These are phyloP conservation scores for Catharus bicknelli DNA, from an alignment of 2,113 vertebrate genomes.

Conservation along the genomic window DNA sequence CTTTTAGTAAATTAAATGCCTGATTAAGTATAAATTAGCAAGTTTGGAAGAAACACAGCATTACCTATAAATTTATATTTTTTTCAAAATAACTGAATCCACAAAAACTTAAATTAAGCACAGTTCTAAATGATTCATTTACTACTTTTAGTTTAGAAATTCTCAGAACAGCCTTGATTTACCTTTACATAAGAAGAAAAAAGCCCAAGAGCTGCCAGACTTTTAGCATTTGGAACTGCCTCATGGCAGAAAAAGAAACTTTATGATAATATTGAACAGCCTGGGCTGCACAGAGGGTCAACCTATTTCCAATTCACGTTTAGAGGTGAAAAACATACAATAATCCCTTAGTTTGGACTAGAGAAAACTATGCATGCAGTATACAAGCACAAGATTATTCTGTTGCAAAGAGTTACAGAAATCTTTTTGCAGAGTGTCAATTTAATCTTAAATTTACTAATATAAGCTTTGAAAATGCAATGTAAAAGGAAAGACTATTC, in stretches of 20 bases:
- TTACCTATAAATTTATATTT: neutral
- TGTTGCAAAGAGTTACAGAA: neutral
- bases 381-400: neutral
- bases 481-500: fast-evolving
- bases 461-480: neutral
- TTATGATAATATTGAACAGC: neutral
- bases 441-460: neutral
- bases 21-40: neutral
- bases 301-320: neutral
- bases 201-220: neutral
- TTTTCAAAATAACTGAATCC: neutral
- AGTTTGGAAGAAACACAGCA: neutral
- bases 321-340: neutral
- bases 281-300: neutral
- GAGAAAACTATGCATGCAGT: neutral
- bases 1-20: neutral
- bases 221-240: neutral
- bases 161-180: neutral
- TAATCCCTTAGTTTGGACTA: neutral
- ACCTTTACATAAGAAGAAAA: neutral
- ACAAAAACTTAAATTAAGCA: neutral
- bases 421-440: neutral
- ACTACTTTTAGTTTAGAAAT: neutral
- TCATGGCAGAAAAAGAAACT: neutral
- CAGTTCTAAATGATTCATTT: neutral